A percentile compares a stretch with the other conserved stretches of the same genome.
Evolutionary conservation across 1,140 invertebrate species (phyloP).

Genomic region (Belonocnema kinseyi): DNA sequence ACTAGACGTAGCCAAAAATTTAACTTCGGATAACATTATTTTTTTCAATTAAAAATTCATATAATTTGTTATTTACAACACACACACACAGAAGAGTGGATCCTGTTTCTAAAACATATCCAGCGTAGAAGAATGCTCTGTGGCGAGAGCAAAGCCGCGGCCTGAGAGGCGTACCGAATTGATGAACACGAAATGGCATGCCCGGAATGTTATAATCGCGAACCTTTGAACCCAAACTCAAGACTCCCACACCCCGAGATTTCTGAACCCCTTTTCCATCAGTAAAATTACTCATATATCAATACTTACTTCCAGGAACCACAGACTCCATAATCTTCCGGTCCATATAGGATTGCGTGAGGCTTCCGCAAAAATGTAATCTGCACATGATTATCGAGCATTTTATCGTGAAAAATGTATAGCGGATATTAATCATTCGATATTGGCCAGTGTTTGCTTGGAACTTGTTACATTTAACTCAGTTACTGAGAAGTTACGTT

Average conservation of each 20-base stretch:
- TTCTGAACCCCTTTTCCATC: slow-evolving; percentile 60
- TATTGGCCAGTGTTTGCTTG: too few species aligned
- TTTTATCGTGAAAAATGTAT: too few species aligned
- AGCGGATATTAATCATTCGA: too few species aligned
- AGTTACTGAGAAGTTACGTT: too few species aligned
- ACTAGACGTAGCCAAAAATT: too few species aligned
- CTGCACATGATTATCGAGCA: too few species aligned
- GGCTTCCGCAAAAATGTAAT: not conserved
- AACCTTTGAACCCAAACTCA: slow-evolving; percentile 73
- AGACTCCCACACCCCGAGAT: slow-evolving; percentile 73
- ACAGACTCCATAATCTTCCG: slow-evolving; percentile 25
- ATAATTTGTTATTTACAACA: too few species aligned
- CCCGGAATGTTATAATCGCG: slow-evolving; percentile 76
- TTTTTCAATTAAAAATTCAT: too few species aligned
- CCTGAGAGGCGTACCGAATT: slow-evolving; percentile 73
- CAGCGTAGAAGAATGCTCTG: slow-evolving; percentile 46
- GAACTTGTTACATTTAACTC: too few species aligned
- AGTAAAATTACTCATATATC: slow-evolving; percentile 59
- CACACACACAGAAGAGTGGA: slow-evolving; percentile 55
- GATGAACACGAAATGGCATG: slow-evolving; percentile 75
- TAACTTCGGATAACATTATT: too few species aligned
- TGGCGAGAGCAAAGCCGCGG: slow-evolving; percentile 36
- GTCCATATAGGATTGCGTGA: slow-evolving; percentile 17
- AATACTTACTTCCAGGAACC: slow-evolving; percentile 6
- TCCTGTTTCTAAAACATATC: slow-evolving; percentile 59